phyloP scores from a whole-genome alignment of 2,113 vertebrate species.

The Phasianus colchicus region DNA sequence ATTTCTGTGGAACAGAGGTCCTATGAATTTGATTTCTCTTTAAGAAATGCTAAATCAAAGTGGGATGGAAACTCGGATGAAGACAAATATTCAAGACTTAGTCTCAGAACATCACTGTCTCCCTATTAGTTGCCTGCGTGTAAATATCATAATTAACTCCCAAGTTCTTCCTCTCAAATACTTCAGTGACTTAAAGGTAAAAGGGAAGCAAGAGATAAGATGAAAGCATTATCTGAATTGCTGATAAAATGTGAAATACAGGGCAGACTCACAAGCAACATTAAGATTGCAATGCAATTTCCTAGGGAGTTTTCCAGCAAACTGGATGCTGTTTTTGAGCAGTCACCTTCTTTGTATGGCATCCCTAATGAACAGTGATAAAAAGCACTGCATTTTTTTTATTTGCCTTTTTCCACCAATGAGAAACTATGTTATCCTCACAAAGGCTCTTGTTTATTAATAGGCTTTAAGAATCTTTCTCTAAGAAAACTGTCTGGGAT shows the following conservation, averaged over 20 bases:
- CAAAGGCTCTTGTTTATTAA: neutral
- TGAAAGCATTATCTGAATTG: slow-evolving; percentile 3
- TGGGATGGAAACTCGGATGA: slow-evolving; percentile 3
- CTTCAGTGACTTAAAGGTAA: slow-evolving; percentile 20
- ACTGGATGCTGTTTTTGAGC: slow-evolving; percentile 1
- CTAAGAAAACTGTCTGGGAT: neutral
- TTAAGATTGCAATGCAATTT: neutral
- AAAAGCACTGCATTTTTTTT: slow-evolving; percentile 24
- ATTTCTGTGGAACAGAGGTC: neutral
- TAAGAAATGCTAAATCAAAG: neutral
- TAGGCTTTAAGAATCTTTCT: neutral
- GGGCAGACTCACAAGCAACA: neutral
- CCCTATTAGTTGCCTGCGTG: neutral
- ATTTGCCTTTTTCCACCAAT: neutral
- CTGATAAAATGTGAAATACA: neutral
- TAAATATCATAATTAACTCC: slow-evolving; percentile 17
- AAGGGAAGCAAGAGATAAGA: neutral
- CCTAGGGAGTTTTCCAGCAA: neutral
- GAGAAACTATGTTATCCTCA: neutral
- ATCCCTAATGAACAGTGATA: neutral
- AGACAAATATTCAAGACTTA: slow-evolving; percentile 19
- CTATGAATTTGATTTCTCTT: neutral
- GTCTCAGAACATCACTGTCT: neutral
- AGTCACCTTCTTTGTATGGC: neutral
- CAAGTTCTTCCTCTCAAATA: slow-evolving; percentile 39